Base-by-base conservation (phyloP, 2,797 vertebrate species). In the Lagodon rhomboides region DNA sequence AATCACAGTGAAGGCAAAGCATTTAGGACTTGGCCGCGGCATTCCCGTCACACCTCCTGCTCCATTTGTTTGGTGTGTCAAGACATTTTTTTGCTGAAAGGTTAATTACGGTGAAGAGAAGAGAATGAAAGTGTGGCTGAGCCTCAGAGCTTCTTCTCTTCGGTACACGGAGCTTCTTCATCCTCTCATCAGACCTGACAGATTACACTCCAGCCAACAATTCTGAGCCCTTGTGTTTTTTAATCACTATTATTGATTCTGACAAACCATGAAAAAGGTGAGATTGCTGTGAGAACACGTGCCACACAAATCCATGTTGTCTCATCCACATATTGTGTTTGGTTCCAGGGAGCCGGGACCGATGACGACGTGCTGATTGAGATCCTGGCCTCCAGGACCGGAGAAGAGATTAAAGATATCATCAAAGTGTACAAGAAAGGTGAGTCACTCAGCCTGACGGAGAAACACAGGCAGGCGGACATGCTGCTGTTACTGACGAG, bases 311-410 rank as follows among this genome's bases (percentile, higher is more conserved):
- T 70, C 43, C 13, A 34, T 64, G 25, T 51, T 11, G 43, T 69
- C 66, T 68, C 41, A 71, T 71, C 61, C 23, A n/a, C n/a, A 3
- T 25, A 4, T 46, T 85, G 71, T 68, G 20, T 88, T 79, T 82
- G 68, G n/a, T 61, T 86, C 83, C 86, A 99, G 98, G 98, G 98
- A 67, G 96, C 95, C 8, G 98, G 98, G 71, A 99, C 98, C 30
- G 82, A 97, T 73, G 98, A 99, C 82, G 94, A 97, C 9, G 96
- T 98, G 69, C 86, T 99, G 91, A 97, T 96, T 38, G 98, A 99
- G 94, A 98, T 99, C 85, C 90, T 99, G 92, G 96, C 97, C 25
- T 99, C 98, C 64, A 97, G 98, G 92, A 97, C 96, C 11, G 87
- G 95, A 0, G 90, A 92, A 0, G 94, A 98, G 88, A 84, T 99